Conservation (phyloP, 2,113 vertebrate species). For the Rhinoderma darwinii region DNA sequence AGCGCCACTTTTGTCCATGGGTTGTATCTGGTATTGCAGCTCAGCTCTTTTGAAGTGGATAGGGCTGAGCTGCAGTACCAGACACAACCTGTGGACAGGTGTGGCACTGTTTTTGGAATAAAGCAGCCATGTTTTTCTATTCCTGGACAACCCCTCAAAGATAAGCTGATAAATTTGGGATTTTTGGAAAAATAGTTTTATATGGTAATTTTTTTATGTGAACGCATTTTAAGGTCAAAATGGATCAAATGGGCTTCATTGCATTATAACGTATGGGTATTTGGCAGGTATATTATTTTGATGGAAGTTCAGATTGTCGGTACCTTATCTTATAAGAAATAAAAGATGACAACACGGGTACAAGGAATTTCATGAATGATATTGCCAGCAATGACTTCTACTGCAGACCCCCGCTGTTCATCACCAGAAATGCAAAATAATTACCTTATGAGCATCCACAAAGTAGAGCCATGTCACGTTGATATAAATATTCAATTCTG, state of each 20-base stretch:
- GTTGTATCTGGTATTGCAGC: too few species aligned
- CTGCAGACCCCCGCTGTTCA: slow-evolving; percentile 13
- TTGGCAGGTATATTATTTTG: not conserved
- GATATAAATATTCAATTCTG: slow-evolving; percentile 24
- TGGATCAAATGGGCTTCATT: not conserved
- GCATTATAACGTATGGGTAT: not conserved
- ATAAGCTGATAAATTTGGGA: too few species aligned
- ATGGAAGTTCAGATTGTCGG: not conserved
- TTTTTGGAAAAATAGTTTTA: too few species aligned
- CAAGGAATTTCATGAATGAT: not conserved
- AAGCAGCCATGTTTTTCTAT: too few species aligned
- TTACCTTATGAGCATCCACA: slow-evolving; percentile 14
- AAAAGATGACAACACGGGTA: slow-evolving; percentile 5
- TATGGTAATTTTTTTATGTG: too few species aligned
- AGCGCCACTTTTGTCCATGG: too few species aligned
- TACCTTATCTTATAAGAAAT: not conserved
- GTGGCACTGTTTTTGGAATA: too few species aligned
- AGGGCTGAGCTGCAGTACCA: too few species aligned
- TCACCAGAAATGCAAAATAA: slow-evolving; percentile 24
- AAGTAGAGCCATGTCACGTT: slow-evolving; percentile 7
- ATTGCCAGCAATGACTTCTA: not conserved
- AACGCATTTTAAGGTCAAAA: not conserved
- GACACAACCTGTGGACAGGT: too few species aligned
- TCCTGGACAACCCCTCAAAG: too few species aligned
- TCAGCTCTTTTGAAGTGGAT: too few species aligned